These are phyloP conservation scores for Pionites leucogaster DNA, from an alignment of 2,113 vertebrate genomes.

Conservation along the genomic window DNA sequence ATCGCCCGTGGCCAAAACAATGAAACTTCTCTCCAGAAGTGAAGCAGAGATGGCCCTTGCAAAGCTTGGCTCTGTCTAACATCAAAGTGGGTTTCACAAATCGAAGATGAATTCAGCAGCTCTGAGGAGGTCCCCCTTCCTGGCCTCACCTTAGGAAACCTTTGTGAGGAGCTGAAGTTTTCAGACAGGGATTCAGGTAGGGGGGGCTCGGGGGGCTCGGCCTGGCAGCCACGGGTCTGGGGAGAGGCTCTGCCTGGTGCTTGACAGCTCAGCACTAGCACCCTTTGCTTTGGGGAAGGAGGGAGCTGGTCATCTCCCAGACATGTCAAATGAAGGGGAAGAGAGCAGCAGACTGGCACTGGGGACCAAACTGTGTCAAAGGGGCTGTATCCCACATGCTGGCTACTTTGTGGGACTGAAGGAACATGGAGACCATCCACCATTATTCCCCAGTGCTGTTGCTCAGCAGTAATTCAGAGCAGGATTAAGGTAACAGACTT, in stretches of 20 bases:
- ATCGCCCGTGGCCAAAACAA: constrained; percentile 10
- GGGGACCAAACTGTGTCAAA: not conserved
- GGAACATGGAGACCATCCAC: not conserved
- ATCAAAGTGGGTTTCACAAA: not conserved
- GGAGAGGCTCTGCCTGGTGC: not conserved
- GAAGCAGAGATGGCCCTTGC: not conserved
- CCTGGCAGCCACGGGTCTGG: accelerated
- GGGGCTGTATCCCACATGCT: not conserved
- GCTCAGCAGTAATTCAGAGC: not conserved
- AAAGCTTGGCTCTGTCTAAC: not conserved
- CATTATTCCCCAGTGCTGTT: accelerated
- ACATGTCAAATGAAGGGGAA: accelerated
- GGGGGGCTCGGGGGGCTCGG: accelerated
- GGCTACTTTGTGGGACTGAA: accelerated
- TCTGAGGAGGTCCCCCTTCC: not conserved
- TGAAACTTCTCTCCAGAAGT: not conserved
- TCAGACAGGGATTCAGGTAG: too few relatives aligned
- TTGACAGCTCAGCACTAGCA: not conserved
- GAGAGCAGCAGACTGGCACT: accelerated
- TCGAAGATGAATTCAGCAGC: not conserved
- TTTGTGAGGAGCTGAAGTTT: not conserved
- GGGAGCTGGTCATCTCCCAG: not conserved
- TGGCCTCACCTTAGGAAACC: not conserved
- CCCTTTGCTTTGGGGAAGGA: not conserved
- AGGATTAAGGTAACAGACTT: not conserved